These are phyloP conservation scores for Danio rerio DNA, from an alignment of 2,113 vertebrate genomes.

Conservation along the genomic window DNA sequence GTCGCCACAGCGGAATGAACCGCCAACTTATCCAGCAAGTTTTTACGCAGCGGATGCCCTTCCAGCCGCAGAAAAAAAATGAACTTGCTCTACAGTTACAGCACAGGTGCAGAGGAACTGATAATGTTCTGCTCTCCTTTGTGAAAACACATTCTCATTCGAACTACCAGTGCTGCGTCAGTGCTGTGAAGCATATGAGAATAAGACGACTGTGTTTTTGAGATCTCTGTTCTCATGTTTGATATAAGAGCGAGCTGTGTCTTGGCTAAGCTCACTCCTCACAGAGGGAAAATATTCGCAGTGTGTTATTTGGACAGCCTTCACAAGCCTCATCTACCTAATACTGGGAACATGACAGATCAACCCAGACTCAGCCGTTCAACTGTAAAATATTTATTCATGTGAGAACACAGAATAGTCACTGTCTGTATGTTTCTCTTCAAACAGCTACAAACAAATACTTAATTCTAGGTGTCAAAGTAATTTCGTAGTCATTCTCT, in stretches of 20 bases:
- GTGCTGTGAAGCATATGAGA: slow-evolving; percentile 41
- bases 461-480: neutral
- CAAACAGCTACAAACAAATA: no score
- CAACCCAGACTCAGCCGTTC: neutral
- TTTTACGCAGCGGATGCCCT: no score
- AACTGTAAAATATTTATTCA: slow-evolving; percentile 39
- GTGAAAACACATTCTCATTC: slow-evolving; percentile 54
- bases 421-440: neutral
- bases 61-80: no score
- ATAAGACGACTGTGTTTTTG: slow-evolving; percentile 53
- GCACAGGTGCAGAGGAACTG: slow-evolving; percentile 6
- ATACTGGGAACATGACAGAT: slow-evolving; percentile 28
- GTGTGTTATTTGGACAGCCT: slow-evolving; percentile 78
- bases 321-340: slow-evolving; percentile 60
- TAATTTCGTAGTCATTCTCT: neutral
- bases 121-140: slow-evolving; percentile 4
- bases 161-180: slow-evolving; percentile 38
- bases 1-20: no score
- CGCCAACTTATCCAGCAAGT: no score
- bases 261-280: slow-evolving; percentile 60
- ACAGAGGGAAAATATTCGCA: slow-evolving; percentile 70
- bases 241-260: slow-evolving; percentile 65
- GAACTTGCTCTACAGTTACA: slow-evolving; percentile 5
- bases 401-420: slow-evolving; percentile 36
- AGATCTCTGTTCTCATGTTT: slow-evolving; percentile 73